These are phyloP conservation scores for Amphilophus citrinellus DNA, from an alignment of 2,113 vertebrate species.

Conservation along the genomic window DNA sequence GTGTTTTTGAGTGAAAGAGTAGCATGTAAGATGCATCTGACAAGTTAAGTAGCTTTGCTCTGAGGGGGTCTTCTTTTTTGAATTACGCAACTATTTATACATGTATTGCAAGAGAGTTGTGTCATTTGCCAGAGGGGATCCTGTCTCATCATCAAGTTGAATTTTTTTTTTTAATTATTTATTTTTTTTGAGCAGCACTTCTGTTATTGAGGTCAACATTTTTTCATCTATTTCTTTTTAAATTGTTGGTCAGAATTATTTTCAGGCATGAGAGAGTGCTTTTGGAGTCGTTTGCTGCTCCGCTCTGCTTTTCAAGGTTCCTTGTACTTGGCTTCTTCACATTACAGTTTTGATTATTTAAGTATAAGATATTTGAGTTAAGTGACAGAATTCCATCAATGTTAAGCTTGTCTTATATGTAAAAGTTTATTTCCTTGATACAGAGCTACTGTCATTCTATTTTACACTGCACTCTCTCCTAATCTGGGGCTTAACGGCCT, in stretches of 20 bases:
- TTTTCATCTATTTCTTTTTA: slow-evolving; percentile 39
- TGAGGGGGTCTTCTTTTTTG: slow-evolving; percentile 55
- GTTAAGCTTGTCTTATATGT: slow-evolving; percentile 12
- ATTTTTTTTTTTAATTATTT: slow-evolving; percentile 63
- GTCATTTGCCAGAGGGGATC: slow-evolving; percentile 67
- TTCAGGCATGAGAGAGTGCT: background rate
- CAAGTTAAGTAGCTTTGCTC: slow-evolving; percentile 73
- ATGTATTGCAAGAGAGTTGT: slow-evolving; percentile 67
- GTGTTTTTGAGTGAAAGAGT: slow-evolving; percentile 47
- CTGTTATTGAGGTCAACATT: slow-evolving; percentile 53
- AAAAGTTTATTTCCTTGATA: slow-evolving; percentile 33
- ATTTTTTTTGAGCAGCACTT: slow-evolving; percentile 47
- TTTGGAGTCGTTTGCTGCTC: background rate
- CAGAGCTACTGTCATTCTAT: slow-evolving; percentile 53
- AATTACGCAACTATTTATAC: slow-evolving; percentile 68
- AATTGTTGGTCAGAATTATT: slow-evolving; percentile 14
- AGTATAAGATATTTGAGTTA: slow-evolving; percentile 1
- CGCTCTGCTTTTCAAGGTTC: background rate
- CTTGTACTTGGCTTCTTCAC: background rate
- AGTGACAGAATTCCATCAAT: slow-evolving; percentile 17
- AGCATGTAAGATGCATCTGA: slow-evolving; percentile 66
- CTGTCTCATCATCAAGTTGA: slow-evolving; percentile 63
- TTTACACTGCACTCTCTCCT: slow-evolving; percentile 72
- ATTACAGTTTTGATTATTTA: background rate
- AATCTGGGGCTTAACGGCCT: slow-evolving; percentile 70